These are phyloP conservation scores for Chelonus formosanus DNA, from an alignment of 2,888 invertebrate genomes.

Conservation along the genomic window DNA sequence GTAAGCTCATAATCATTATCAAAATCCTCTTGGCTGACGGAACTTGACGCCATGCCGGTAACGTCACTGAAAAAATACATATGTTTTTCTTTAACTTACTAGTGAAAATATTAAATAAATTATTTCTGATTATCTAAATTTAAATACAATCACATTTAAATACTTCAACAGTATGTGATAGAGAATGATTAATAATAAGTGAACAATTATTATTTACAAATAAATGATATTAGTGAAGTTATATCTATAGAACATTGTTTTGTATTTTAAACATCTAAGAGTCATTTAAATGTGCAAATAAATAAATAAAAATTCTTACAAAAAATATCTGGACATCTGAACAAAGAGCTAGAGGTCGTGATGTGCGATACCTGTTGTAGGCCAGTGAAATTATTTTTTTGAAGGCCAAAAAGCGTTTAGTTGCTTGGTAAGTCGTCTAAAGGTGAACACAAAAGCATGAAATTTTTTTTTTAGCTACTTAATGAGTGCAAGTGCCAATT, in stretches of 20 bases:
- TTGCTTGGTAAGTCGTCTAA: no score
- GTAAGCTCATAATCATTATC: conserved; percentile 69
- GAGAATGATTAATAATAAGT: no score
- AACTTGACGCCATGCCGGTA: conserved; percentile 69
- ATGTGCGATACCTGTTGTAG: no score
- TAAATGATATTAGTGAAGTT: neutral
- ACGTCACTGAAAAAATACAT: conserved; percentile 47
- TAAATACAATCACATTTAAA: neutral
- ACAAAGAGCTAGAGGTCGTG: conserved; percentile 41
- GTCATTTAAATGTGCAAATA: conserved; percentile 29
- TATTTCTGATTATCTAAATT: neutral
- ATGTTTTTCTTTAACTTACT: neutral
- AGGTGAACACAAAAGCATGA: no score
- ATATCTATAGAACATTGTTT: neutral
- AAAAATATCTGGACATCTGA: conserved; percentile 60
- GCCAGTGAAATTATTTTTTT: no score
- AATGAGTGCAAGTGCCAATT: no score
- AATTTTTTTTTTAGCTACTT: no score
- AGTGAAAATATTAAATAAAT: neutral
- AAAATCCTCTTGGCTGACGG: conserved; percentile 70
- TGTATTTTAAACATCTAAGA: conserved; percentile 7
- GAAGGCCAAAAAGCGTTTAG: no score
- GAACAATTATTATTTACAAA: no score
- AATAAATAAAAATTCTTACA: conserved; percentile 52
- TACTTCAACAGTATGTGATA: no score